These are phyloP conservation scores for Actias luna DNA, from an alignment of 2,888 invertebrate genomes.

Conservation along the genomic window DNA sequence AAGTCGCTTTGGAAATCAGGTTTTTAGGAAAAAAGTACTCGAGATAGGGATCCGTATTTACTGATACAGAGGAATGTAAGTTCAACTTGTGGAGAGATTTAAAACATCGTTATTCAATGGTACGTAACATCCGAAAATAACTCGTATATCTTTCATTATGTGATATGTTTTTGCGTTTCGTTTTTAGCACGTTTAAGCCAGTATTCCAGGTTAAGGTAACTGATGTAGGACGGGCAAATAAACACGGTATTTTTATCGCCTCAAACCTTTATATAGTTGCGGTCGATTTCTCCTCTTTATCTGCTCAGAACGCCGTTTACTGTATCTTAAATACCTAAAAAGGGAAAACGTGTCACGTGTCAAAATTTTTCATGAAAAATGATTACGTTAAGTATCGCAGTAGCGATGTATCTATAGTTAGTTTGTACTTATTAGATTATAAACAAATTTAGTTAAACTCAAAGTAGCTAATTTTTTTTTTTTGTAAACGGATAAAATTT, in stretches of 20 bases:
- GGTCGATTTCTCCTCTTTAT: conserved; percentile 81
- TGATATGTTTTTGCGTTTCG: conserved; percentile 50
- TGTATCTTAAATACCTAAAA: conserved; percentile 73
- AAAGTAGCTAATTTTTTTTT: no score
- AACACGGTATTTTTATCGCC: conserved; percentile 80
- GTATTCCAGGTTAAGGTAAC: conserved; percentile 54
- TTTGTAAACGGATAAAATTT: no score
- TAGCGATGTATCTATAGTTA: not conserved
- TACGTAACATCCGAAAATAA: conserved; percentile 42
- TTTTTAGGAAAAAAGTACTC: conserved; percentile 60
- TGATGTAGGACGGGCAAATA: conserved; percentile 82
- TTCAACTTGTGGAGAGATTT: conserved; percentile 47
- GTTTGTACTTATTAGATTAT: no score
- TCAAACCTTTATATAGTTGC: conserved; percentile 81
- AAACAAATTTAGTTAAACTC: no score
- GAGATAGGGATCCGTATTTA: conserved; percentile 75
- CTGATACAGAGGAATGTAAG: conserved; percentile 73
- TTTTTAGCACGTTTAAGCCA: conserved; percentile 44
- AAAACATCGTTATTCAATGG: conserved; percentile 43
- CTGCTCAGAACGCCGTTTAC: conserved; percentile 75
- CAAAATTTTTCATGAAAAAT: conserved; percentile 51
- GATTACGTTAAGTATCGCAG: not conserved
- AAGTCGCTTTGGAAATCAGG: conserved; percentile 63
- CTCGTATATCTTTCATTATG: conserved; percentile 48
- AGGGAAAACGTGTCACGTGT: conserved; percentile 61